Evolutionary conservation across 2,113 vertebrate genomes (phyloP).

Genomic region (Mastomys natalensis): DNA sequence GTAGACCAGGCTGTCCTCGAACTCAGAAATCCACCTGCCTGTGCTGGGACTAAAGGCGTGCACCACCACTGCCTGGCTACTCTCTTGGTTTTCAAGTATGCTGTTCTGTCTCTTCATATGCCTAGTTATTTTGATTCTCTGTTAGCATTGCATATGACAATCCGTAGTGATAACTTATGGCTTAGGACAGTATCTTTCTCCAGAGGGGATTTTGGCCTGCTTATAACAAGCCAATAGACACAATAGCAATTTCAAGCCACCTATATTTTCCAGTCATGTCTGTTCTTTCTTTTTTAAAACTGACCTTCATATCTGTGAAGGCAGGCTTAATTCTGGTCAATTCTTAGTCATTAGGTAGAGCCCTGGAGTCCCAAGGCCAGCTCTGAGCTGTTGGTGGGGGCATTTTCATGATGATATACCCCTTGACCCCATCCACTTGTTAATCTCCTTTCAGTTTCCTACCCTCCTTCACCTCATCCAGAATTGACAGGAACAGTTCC

Average conservation of each 20-base stretch:
- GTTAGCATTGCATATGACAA: not conserved
- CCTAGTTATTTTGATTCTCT: conserved; percentile 7
- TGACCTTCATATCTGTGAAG: not conserved
- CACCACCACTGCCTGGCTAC: no score
- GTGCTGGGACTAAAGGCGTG: no score
- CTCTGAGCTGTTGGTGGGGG: not conserved
- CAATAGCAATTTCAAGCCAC: not conserved
- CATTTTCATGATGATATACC: not conserved
- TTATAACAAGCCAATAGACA: not conserved
- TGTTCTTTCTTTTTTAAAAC: not conserved
- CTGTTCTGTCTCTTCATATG: not conserved
- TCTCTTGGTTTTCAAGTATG: conserved; percentile 44
- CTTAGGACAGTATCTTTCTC: not conserved
- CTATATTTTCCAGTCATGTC: not conserved
- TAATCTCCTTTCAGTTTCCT: not conserved
- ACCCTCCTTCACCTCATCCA: not conserved
- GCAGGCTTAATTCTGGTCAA: not conserved
- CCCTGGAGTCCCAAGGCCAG: not conserved
- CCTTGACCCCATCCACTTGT: not conserved
- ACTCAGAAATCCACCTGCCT: no score
- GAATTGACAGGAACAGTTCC: not conserved
- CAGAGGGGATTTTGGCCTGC: not conserved
- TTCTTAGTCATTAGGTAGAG: not conserved
- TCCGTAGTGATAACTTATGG: not conserved
- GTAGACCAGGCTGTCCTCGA: no score